Evolutionary conservation across 2,797 vertebrate genomes (phyloP).

Genomic region (Cyclopterus lumpus): DNA sequence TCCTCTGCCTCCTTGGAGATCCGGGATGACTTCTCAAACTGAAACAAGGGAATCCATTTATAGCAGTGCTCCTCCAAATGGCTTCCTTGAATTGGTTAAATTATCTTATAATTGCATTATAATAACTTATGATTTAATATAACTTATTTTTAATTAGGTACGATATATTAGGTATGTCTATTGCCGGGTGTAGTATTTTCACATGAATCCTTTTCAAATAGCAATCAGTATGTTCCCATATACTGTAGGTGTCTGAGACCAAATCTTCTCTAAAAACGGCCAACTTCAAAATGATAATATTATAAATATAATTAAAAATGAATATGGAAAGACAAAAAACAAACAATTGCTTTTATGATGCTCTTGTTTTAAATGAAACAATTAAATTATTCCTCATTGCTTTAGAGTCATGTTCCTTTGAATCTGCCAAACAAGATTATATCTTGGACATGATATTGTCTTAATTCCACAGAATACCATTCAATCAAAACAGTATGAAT

Average conservation of each 20-base stretch:
- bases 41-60: conserved; percentile 34
- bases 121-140: neutral
- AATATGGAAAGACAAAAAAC: neutral
- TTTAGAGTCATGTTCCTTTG: conserved; percentile 12
- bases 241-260: neutral
- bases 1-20: conserved; percentile 94
- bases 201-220: neutral
- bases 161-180: conserved; percentile 8
- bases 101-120: neutral
- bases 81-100: neutral
- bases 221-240: neutral
- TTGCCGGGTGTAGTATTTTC: neutral
- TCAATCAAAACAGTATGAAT: conserved; percentile 8
- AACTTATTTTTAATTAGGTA: neutral
- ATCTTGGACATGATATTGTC: neutral
- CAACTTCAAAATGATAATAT: neutral
- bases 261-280: neutral
- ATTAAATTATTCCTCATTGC: neutral
- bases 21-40: conserved; percentile 92
- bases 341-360: neutral
- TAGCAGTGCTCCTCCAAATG: neutral
- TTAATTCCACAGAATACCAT: neutral
- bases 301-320: neutral
- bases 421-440: conserved; percentile 42
- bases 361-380: neutral